Percentiles rank a stretch among this genome's conserved stretches.
These are phyloP conservation scores for Hesperophylax magnus DNA, from an alignment of 1,140 invertebrate species.

Conservation along the genomic window DNA sequence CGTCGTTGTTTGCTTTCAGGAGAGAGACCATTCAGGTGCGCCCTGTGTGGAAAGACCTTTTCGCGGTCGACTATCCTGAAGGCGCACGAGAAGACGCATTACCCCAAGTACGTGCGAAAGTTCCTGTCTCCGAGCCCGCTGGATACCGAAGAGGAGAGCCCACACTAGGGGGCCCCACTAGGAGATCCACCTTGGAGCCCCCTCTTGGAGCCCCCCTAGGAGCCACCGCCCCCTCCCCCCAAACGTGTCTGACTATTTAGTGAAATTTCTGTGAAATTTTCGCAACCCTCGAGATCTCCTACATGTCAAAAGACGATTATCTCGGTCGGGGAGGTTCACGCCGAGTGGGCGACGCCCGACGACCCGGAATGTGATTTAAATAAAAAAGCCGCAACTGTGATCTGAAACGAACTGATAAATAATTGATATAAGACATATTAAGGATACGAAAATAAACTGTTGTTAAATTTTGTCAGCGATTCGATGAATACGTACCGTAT, in stretches of 20 bases:
- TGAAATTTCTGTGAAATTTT: slow-evolving; percentile 55
- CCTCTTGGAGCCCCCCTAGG: slow-evolving; percentile 16
- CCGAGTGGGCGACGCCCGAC: slow-evolving; percentile 35
- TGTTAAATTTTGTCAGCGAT: slow-evolving; percentile 52
- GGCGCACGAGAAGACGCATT: slow-evolving; percentile 93
- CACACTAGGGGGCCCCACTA: slow-evolving; percentile 70
- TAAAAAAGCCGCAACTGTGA: slow-evolving; percentile 70
- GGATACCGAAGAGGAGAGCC: slow-evolving; percentile 84
- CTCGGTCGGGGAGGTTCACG: slow-evolving; percentile 31
- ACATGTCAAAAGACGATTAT: slow-evolving; percentile 13
- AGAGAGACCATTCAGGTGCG: slow-evolving; percentile 90
- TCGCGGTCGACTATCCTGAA: slow-evolving; percentile 90
- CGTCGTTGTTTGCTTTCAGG: slow-evolving; percentile 65
- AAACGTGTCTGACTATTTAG: background rate
- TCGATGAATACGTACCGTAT: slow-evolving; percentile 42
- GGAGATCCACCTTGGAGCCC: slow-evolving; percentile 22
- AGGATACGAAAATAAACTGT: slow-evolving; percentile 54
- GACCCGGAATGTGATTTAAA: slow-evolving; percentile 68
- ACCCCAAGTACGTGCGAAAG: slow-evolving; percentile 89
- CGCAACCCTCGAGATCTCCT: slow-evolving; percentile 25
- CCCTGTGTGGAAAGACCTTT: slow-evolving; percentile 91
- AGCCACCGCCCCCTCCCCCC: slow-evolving; percentile 5
- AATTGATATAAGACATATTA: slow-evolving; percentile 67
- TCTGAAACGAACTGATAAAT: slow-evolving; percentile 73
- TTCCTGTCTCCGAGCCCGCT: slow-evolving; percentile 88